These are phyloP conservation scores for Sceloporus undulatus DNA, from an alignment of 2,113 vertebrate species.

Conservation along the genomic window DNA sequence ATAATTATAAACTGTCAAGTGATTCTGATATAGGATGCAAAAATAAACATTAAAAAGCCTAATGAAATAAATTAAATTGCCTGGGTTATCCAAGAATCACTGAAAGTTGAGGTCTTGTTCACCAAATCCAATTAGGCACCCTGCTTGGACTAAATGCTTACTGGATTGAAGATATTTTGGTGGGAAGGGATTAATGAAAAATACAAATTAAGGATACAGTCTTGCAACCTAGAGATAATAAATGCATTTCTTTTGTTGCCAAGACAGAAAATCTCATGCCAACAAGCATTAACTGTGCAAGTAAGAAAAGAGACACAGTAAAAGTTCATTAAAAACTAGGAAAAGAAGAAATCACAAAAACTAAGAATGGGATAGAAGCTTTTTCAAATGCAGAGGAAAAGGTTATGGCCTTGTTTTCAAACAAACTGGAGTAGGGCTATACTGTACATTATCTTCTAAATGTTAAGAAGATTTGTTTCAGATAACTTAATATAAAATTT, in stretches of 20 bases:
- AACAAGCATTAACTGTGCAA: neutral
- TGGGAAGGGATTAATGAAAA: neutral
- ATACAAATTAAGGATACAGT: no score
- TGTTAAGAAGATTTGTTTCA: neutral
- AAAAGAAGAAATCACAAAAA: neutral
- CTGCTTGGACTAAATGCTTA: neutral
- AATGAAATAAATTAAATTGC: neutral
- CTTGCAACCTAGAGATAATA: no score
- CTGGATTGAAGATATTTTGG: neutral
- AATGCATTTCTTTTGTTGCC: neutral
- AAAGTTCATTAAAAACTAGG: neutral
- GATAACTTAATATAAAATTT: neutral
- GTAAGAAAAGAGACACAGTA: neutral
- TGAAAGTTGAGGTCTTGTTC: neutral
- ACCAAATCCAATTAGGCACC: neutral
- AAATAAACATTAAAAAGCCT: no score
- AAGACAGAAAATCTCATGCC: neutral
- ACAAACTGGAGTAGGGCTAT: neutral
- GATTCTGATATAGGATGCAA: no score
- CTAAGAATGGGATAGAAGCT: neutral
- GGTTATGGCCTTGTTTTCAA: neutral
- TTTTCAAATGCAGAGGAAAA: neutral
- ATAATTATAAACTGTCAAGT: neutral
- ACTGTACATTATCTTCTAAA: neutral
- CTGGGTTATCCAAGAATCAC: neutral